These are phyloP conservation scores for Liodrosophila aerea DNA, from an alignment of 2,888 invertebrate genomes.

Conservation along the genomic window DNA sequence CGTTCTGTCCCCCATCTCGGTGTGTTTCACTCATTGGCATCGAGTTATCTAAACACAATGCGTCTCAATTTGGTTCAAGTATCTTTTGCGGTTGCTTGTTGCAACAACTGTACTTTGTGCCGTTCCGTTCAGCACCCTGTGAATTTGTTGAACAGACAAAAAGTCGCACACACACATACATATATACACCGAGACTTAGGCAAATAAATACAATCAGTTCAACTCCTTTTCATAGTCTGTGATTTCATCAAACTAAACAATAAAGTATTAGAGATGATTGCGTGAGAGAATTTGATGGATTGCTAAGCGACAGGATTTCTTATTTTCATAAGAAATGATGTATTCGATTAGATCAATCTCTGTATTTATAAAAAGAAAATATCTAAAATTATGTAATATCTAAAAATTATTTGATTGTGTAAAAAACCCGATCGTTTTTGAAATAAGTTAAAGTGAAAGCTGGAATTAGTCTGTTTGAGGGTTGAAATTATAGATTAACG, in stretches of 20 bases:
- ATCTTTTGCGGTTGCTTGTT: slow-evolving; percentile 55
- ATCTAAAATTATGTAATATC: no score
- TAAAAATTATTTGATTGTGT: no score
- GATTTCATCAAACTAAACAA: slow-evolving; percentile 70
- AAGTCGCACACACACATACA: slow-evolving; percentile 36
- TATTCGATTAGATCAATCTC: no score
- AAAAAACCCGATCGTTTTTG: no score
- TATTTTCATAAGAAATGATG: neutral
- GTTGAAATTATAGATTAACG: no score
- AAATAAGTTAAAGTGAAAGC: no score
- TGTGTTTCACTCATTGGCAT: slow-evolving; percentile 2
- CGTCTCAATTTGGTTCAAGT: slow-evolving; percentile 71
- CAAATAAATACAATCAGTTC: slow-evolving; percentile 57
- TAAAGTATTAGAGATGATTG: slow-evolving; percentile 33
- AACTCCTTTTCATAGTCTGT: slow-evolving; percentile 71
- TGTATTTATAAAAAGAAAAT: no score
- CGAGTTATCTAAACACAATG: slow-evolving; percentile 58
- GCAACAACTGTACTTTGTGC: slow-evolving; percentile 57
- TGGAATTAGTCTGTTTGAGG: no score
- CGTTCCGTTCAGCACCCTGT: slow-evolving; percentile 14
- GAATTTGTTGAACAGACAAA: slow-evolving; percentile 55
- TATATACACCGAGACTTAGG: slow-evolving; percentile 20
- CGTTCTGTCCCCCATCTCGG: slow-evolving; percentile 5
- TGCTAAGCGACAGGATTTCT: neutral
- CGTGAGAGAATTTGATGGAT: slow-evolving; percentile 6